These are phyloP conservation scores for Slavum lentiscoides DNA, from an alignment of 2,888 invertebrate genomes.

Conservation along the genomic window DNA sequence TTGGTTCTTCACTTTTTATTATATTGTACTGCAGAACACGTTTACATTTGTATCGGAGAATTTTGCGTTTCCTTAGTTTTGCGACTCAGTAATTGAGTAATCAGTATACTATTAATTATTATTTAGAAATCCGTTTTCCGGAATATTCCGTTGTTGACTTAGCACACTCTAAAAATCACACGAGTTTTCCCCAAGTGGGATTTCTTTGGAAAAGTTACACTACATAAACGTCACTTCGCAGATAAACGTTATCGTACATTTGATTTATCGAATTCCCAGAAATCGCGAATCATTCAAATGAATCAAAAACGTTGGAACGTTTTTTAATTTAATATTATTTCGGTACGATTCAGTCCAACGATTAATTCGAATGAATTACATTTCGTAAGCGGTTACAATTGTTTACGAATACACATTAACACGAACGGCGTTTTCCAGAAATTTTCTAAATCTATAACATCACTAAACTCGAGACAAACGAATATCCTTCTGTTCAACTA, in stretches of 20 bases:
- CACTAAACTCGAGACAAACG: no score
- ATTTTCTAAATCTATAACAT: no score
- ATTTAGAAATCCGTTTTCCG: background rate
- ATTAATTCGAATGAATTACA: no score
- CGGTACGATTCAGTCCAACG: background rate
- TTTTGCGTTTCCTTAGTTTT: no score
- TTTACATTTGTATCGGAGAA: no score
- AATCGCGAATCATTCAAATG: background rate
- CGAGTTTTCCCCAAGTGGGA: background rate
- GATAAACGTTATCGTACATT: background rate
- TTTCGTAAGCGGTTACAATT: no score
- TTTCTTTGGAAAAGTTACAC: background rate
- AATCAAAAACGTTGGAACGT: background rate
- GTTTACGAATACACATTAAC: no score
- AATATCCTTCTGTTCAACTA: no score
- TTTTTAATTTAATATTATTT: background rate
- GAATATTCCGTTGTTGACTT: background rate
- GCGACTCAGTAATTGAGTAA: no score
- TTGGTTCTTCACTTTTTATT: no score
- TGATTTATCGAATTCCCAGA: background rate
- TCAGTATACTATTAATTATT: conserved; percentile 5
- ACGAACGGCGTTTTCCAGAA: no score
- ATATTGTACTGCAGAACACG: no score
- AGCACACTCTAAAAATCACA: background rate
- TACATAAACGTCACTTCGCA: background rate